Base-by-base conservation (phyloP, 2,888 invertebrate genomes). In the Phasia obesa region DNA sequence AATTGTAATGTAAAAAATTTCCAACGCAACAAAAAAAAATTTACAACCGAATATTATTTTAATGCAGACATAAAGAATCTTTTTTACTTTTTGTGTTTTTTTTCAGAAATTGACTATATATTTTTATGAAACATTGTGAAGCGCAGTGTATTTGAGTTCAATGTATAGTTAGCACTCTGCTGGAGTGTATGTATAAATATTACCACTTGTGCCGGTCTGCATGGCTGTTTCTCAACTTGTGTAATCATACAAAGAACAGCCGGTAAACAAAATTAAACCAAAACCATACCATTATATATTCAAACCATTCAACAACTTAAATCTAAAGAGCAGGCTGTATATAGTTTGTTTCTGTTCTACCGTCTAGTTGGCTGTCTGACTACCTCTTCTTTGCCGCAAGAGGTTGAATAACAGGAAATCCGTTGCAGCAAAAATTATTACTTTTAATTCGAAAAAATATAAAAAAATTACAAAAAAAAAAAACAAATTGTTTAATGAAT, bases 391-490 rank as follows among this genome's bases (percentile, higher is more conserved):
- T 42, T 3, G 49, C 57, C 60, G 23, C 35, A 69, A 59, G 64
- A 78, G 70, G 57, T 83, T 83, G 75, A 65, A 67, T 78, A 83
- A 75, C 78, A 78, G 82, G 82, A 83, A 83, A 83, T 83, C 82
- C 82, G 82, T 78, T 75, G 70, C 42, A 31, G 59, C 31, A 62
- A 69, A 73, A 62, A 59, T 42, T 42, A 27, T 44, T 53, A 44
- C 51, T 31, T 59, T 21, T 47, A 49, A 31, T 67, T 42, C 38
- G 21, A 4, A 51, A 47, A 74, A 59, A 60, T n/a, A 59, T 51
- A 69, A 60, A 57, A 49, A 7, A 17, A 44, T 23, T n/a, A n/a
- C n/a, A n/a, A n/a, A n/a, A n/a, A n/a, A n/a, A n/a, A n/a, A n/a
- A 44, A 23, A 64, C 6, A 42, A 15, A 51, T 17, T 23, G n/a